Evolutionary conservation across 2,113 vertebrate genomes (phyloP).

Genomic region (Melanostigma gelatinosum): DNA sequence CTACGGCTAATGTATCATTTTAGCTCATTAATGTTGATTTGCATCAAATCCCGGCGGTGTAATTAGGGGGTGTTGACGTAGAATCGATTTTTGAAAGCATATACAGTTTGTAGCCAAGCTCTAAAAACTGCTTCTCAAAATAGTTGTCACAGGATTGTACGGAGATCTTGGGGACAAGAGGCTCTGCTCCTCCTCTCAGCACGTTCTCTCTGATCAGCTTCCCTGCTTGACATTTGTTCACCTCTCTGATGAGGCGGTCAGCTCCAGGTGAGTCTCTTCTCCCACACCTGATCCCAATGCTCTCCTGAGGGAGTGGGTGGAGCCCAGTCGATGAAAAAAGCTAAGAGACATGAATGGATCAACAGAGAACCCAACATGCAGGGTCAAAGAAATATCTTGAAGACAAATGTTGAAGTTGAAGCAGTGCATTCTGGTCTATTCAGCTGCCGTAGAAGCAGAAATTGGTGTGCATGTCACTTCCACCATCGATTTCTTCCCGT

Average conservation of each 20-base stretch:
- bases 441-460: neutral
- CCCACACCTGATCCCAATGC: too few species aligned
- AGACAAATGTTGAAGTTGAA: slow-evolving; percentile 2
- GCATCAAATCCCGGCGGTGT: slow-evolving; percentile 27
- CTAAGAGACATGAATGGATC: neutral
- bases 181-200: too few species aligned
- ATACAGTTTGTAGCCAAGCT: neutral
- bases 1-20: slow-evolving; percentile 46
- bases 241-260: too few species aligned
- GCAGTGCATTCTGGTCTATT: neutral
- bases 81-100: slow-evolving; percentile 32
- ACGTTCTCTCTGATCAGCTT: too few species aligned
- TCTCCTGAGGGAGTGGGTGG: too few species aligned
- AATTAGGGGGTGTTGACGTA: slow-evolving; percentile 37
- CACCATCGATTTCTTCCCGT: neutral
- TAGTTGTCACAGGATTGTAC: too few species aligned
- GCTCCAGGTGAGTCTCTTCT: too few species aligned
- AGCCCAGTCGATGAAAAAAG: neutral
- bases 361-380: neutral
- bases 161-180: too few species aligned
- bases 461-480: neutral
- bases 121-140: neutral
- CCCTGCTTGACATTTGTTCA: too few species aligned
- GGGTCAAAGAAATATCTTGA: neutral
- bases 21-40: slow-evolving; percentile 39